Conservation (phyloP, 2,797 vertebrate genomes). For the Vireo griseus region DNA sequence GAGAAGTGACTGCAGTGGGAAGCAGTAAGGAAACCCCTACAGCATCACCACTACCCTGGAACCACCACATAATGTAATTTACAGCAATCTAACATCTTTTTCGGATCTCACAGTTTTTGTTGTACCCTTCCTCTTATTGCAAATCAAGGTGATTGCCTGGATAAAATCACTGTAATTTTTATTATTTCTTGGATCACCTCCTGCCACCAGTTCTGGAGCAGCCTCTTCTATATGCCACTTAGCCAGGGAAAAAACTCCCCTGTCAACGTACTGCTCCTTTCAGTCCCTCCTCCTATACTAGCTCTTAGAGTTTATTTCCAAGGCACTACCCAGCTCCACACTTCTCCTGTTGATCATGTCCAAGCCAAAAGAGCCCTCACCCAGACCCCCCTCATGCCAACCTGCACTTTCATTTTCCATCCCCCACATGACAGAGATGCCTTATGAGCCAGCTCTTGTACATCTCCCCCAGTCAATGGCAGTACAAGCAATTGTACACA, state of each 20-base stretch:
- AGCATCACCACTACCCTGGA: background rate
- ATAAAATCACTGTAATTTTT: background rate
- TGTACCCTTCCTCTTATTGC: background rate
- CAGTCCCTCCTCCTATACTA: background rate
- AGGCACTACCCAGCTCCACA: background rate
- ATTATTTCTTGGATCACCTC: background rate
- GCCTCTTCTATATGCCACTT: background rate
- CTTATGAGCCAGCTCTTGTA: background rate
- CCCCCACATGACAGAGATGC: background rate
- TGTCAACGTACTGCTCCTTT: background rate
- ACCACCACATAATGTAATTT: background rate
- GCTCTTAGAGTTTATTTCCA: background rate
- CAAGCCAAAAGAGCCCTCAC: background rate
- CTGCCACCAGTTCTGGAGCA: background rate
- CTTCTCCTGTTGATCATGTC: background rate
- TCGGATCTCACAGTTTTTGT: background rate
- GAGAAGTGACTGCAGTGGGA: background rate
- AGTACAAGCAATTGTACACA: too few species aligned
- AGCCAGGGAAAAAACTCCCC: background rate
- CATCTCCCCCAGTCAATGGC: background rate
- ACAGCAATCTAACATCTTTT: background rate
- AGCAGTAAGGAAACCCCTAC: background rate
- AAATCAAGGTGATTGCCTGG: background rate
- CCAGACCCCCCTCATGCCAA: background rate
- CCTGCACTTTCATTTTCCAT: background rate